Evolutionary conservation across 2,797 vertebrate species (phyloP).

Genomic region (Protosalanx chinensis): DNA sequence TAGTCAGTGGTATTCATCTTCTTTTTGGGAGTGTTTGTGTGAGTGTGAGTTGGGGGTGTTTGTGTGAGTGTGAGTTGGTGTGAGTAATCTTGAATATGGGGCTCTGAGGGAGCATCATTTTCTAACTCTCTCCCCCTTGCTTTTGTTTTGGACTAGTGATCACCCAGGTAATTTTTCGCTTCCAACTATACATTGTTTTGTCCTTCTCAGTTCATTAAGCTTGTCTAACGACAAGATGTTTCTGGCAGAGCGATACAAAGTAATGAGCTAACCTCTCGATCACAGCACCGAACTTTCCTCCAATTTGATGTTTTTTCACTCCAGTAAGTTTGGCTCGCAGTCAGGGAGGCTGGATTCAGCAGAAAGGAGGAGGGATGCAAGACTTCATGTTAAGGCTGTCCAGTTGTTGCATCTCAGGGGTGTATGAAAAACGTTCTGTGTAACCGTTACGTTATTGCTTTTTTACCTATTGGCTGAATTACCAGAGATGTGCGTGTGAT

Average conservation of each 20-base stretch:
- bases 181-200: neutral
- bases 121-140: slow-evolving; percentile 3
- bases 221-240: too few relatives aligned
- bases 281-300: neutral
- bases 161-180: too few relatives aligned
- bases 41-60: slow-evolving; percentile 7
- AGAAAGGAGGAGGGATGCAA: slow-evolving; percentile 57
- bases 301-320: slow-evolving; percentile 31
- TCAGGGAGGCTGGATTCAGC: slow-evolving; percentile 27
- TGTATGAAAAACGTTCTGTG: slow-evolving; percentile 52
- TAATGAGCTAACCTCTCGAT: too few relatives aligned
- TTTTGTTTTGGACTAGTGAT: neutral
- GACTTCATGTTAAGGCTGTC: slow-evolving; percentile 55
- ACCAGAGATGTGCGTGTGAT: slow-evolving; percentile 9
- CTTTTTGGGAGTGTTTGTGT: slow-evolving; percentile 14
- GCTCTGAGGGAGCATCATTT: neutral
- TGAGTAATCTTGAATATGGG: neutral
- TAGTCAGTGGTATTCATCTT: slow-evolving; percentile 67
- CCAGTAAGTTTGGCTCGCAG: slow-evolving; percentile 36
- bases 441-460: slow-evolving; percentile 13
- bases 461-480: neutral
- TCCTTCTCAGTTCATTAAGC: neutral
- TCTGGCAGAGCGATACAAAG: too few relatives aligned
- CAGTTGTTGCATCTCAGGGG: slow-evolving; percentile 58
- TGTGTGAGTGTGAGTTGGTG: too few relatives aligned